phyloP scores from a whole-genome alignment of 2,888 invertebrate species.

The Leucania comma region DNA sequence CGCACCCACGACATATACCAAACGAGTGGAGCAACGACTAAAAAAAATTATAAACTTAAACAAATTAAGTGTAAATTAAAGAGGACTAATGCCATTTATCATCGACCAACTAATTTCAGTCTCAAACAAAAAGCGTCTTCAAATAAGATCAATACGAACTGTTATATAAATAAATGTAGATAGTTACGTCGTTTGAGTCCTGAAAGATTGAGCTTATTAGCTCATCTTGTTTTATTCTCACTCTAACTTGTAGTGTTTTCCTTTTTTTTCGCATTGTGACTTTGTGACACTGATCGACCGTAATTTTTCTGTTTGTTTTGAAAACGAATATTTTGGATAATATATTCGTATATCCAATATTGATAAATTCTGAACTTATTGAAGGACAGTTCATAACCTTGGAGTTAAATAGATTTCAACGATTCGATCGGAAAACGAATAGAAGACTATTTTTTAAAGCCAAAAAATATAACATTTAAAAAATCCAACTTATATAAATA shows the following conservation, averaged over 20 bases:
- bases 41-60: too few species aligned
- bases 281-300: slow-evolving; percentile 26
- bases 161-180: slow-evolving; percentile 23
- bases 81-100: neutral
- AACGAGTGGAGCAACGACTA: too few species aligned
- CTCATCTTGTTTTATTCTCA: slow-evolving; percentile 19
- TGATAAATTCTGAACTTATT: neutral
- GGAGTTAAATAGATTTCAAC: neutral
- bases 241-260: slow-evolving; percentile 20
- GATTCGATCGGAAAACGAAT: neutral
- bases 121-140: neutral
- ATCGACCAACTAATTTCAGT: neutral
- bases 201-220: slow-evolving; percentile 21
- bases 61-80: too few species aligned
- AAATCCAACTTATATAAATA: too few species aligned
- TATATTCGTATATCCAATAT: neutral
- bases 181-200: slow-evolving; percentile 20
- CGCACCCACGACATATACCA: too few species aligned
- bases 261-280: slow-evolving; percentile 15
- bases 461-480: too few species aligned
- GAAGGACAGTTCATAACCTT: neutral
- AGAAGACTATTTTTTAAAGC: too few species aligned
- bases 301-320: neutral
- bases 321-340: neutral
- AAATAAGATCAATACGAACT: slow-evolving; percentile 25